Evolutionary conservation across 1,140 invertebrate species (phyloP), one percentile per base, ranked within the genome.

Genomic region (Bombus waltoni): DNA sequence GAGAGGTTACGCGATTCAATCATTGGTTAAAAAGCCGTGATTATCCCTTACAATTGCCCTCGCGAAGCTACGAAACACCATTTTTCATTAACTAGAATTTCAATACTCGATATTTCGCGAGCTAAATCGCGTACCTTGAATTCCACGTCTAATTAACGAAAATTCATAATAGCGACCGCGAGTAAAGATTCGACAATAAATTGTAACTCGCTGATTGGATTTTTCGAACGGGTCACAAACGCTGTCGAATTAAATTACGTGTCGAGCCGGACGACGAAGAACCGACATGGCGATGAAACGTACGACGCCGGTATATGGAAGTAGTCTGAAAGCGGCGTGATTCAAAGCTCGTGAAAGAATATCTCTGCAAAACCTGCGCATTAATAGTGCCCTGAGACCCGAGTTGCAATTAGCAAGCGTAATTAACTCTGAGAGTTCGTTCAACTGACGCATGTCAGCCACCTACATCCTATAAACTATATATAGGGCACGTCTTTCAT

Each of bases 391-490:
- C 47, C 28, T 18, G n/a, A 28, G 44, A 65, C 22, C n/a, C 70
- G 47, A 28, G 18, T 78, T 81, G 86, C 85, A 92, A 93, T 92
- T 93, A 92, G 87, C 78, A 81, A 40, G 74, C 57, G 89, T 91
- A 93, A 94, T 93, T 93, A 93, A 93, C 92, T 93, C 87, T 78
- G 87, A 76, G 86, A 91, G 88, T 92, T 87, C 85, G 38, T 38
- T 70, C 38, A 70, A 40, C 35, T 40, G 38, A 40, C 38, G 38
- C 65, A 35, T 35, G 65, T 8, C 65, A 35, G 32, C 11, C 11
- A 70, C 38, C 68, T 40, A 28, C 28, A 70, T 1, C 22, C 68
- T 22, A n/a, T 22, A 4, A 68, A 32, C 9, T 22, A 40, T 25
- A 11, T 38, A 28, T 38, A 38, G 2, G 5, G 0, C 1, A 35